A percentile compares a stretch with the other conserved stretches of the same genome.
Evolutionary conservation across 2,888 invertebrate genomes (phyloP).

Genomic region (Trichogramma dendrolimi): DNA sequence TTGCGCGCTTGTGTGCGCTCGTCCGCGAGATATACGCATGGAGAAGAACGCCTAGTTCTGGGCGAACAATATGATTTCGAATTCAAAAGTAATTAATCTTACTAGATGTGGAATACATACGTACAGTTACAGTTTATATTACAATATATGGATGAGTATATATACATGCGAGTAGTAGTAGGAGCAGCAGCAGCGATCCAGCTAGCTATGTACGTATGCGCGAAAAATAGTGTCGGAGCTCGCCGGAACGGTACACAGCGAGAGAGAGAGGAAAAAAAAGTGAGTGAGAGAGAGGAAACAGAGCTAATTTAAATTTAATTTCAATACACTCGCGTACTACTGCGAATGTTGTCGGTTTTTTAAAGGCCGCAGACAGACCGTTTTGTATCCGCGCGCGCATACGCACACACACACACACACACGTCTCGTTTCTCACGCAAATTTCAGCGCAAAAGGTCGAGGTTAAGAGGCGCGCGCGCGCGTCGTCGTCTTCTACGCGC

Average conservation of each 20-base stretch:
- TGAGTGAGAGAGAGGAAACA: not conserved
- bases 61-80: not conserved
- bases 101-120: no score
- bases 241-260: no score
- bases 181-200: no score
- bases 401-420: not conserved
- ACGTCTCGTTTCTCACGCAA: conserved; percentile 20
- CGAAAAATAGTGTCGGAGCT: no score
- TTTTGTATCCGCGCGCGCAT: no score
- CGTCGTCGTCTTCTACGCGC: conserved; percentile 2
- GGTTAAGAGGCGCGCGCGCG: conserved; percentile 2
- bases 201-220: no score
- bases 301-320: conserved; percentile 22
- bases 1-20: not conserved
- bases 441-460: conserved; percentile 19
- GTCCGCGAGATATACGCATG: not conserved
- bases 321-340: not conserved
- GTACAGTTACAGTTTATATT: no score
- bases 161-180: no score
- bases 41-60: conserved; percentile 6
- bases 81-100: conserved; percentile 3
- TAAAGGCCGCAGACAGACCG: not conserved
- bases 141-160: no score
- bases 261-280: not conserved
- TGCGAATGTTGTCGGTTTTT: conserved; percentile 4